Conservation (phyloP, 2,113 vertebrate species). For the Phaetusa simplex region DNA sequence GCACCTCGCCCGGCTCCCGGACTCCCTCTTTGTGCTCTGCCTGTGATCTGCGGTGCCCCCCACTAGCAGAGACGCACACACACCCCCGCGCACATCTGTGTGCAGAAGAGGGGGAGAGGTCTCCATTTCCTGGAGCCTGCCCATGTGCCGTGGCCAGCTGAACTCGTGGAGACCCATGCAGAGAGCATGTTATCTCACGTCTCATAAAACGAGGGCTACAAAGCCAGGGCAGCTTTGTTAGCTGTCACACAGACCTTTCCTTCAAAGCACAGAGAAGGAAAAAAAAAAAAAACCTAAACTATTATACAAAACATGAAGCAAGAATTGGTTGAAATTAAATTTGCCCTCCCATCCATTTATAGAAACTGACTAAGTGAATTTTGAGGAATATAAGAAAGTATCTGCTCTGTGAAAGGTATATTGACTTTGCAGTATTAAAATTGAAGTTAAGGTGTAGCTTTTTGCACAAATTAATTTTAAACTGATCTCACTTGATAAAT, state of each 20-base stretch:
- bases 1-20: not conserved
- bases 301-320: slow-evolving; percentile 1
- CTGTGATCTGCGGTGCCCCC: not conserved
- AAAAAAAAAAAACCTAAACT: not conserved
- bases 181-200: not conserved
- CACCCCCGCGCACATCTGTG: not conserved
- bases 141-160: not conserved
- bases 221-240: not conserved
- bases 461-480: not conserved
- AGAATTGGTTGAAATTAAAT: not conserved
- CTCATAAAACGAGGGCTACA: not conserved
- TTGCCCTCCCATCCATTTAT: not conserved
- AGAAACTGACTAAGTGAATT: not conserved
- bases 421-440: not conserved
- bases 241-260: not conserved
- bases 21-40: not conserved
- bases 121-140: not conserved
- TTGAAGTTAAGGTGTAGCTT: not conserved
- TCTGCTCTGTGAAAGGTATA: not conserved
- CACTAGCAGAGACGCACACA: not conserved
- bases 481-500: not conserved
- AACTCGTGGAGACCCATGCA: not conserved
- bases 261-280: not conserved
- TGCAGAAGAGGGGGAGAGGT: not conserved
- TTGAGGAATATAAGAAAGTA: not conserved